Percentiles rank a stretch among this genome's conserved stretches.
These are phyloP conservation scores for Dipodomys spectabilis DNA, from an alignment of 2,113 vertebrate species.

Conservation along the genomic window DNA sequence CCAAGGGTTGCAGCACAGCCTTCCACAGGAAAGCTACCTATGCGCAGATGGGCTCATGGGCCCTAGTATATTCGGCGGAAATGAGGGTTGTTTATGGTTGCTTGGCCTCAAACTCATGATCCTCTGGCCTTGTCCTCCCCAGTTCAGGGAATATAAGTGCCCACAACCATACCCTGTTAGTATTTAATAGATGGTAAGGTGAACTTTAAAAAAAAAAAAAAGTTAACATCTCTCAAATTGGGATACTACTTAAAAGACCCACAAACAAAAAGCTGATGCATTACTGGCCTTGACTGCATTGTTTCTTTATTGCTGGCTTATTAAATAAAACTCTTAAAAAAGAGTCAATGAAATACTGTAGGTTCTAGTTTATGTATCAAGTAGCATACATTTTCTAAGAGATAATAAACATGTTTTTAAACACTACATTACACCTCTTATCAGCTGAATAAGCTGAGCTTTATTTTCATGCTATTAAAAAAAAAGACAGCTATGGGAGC, in stretches of 20 bases:
- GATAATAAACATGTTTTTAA: constrained; percentile 39
- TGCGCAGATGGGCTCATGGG: too few species aligned
- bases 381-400: constrained; percentile 10
- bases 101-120: not conserved
- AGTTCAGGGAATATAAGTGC: not conserved
- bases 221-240: too few species aligned
- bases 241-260: too few species aligned
- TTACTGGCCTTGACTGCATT: not conserved
- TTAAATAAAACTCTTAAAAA: not conserved
- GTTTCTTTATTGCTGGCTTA: not conserved
- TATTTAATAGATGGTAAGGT: not conserved
- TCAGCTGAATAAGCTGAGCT: not conserved
- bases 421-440: not conserved
- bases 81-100: not conserved
- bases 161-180: not conserved
- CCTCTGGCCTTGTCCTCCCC: not conserved
- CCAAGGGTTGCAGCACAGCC: not conserved
- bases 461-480: not conserved
- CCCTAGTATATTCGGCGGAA: too few species aligned
- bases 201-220: not conserved
- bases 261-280: not conserved
- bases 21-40: not conserved
- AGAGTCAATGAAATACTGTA: not conserved
- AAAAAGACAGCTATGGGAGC: not conserved
- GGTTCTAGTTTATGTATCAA: not conserved